Conservation (phyloP, 2,797 vertebrate genomes). For the Anas acuta region DNA sequence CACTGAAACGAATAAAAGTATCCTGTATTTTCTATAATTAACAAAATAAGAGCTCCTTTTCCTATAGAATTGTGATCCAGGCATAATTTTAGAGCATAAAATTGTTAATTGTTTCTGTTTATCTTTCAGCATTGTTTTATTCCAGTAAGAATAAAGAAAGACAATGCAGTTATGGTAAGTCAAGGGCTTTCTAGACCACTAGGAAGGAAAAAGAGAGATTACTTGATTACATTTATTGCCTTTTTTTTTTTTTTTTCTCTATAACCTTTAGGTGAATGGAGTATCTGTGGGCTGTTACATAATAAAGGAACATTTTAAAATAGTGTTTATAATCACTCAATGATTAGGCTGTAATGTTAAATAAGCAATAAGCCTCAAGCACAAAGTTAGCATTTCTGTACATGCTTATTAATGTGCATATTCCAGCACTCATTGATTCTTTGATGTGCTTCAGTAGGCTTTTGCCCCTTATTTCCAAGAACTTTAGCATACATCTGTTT, state of each 20-base stretch:
- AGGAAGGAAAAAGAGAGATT: neutral
- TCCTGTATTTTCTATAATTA: neutral
- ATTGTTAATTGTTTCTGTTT: slow-evolving; percentile 30
- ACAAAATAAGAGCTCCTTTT: neutral
- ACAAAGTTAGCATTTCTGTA: neutral
- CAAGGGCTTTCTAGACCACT: neutral
- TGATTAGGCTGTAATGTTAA: neutral
- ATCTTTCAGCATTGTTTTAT: slow-evolving; percentile 45
- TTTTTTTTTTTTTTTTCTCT: neutral
- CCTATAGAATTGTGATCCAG: neutral
- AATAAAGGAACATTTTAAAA: neutral
- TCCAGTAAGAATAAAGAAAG: slow-evolving; percentile 55
- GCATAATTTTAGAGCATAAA: neutral
- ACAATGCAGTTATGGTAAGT: slow-evolving; percentile 78
- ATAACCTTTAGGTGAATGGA: neutral
- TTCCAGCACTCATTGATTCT: neutral
- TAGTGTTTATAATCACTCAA: neutral
- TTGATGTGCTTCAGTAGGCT: neutral
- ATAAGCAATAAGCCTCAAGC: neutral
- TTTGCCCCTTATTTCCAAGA: neutral
- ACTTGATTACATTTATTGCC: neutral
- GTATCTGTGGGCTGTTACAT: neutral
- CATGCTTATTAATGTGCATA: neutral
- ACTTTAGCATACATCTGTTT: neutral
- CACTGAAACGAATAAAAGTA: neutral